Evolutionary conservation across 2,888 invertebrate species (phyloP), one percentile per base, ranked within the genome.

Genomic region (Cephus rjabovi): DNA sequence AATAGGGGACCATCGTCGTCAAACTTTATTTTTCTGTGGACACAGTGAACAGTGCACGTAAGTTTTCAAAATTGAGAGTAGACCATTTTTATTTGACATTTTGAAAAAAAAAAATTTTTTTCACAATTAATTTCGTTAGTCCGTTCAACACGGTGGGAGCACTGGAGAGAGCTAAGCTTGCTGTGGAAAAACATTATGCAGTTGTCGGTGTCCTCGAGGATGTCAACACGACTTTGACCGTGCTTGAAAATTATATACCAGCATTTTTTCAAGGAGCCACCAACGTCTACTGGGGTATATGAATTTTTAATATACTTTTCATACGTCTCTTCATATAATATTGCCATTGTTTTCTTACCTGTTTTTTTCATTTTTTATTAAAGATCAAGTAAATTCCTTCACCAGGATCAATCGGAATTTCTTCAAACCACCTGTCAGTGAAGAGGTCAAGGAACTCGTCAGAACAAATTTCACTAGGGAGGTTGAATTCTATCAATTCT

Each of bases 401-500:
- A 95, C 95, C 86, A 95, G 95, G 83, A 97, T 97, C 88, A 97
- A 97, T 92, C 94, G 95, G 82, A 97, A 97, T 92, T 94, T 95
- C 76, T 97, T 97, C 92, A 97, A 97, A 89, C 97, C 97, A 0
- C 96, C 96, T 0, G 97, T 97, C 4, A 95, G 96, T 75, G 97
- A 97, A 87, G 95, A 95, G 85, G 95, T 97, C 3, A 97, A 97
- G 90, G 95, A 97, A 75, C 95, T 97, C 76, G 96, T 98, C 9
- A 93, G 97, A 83, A 94, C 94, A 69, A 97, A 98, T 92, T 97
- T 98, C 90, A 97, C 97, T 0, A 94, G 96, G 78, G 98, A 98
- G 92, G 96, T 97, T 15, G 97, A 98, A 88, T 97, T 98, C 92
- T 98, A 97, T 91, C 96, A 97, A 88, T 98, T 97, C 90, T 97